A percentile compares a stretch with the other conserved stretches of the same genome.
These are phyloP conservation scores for Micrasema minimum DNA, from an alignment of 1,140 invertebrate genomes.

Conservation along the genomic window DNA sequence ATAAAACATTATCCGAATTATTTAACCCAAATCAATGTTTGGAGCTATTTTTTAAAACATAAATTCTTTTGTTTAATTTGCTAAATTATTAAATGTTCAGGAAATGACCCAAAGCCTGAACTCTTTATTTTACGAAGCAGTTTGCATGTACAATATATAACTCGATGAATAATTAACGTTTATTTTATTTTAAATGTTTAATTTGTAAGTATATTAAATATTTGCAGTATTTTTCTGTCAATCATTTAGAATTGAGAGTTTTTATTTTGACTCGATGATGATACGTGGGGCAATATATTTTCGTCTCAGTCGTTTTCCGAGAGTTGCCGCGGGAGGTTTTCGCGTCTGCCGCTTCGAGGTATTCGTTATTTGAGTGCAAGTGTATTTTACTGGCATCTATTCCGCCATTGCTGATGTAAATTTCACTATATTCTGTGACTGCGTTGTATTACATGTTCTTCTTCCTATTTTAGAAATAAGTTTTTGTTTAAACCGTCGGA, in stretches of 20 bases:
- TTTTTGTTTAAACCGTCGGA: conserved; percentile 11
- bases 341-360: conserved; percentile 24
- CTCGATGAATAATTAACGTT: background rate
- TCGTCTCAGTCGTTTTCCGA: conserved; percentile 40
- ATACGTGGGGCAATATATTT: conserved; percentile 43
- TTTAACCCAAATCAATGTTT: conserved; percentile 4
- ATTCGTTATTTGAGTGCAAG: conserved; percentile 43
- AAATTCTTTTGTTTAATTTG: conserved; percentile 35
- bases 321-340: conserved; percentile 36
- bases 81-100: conserved; percentile 34
- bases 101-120: conserved; percentile 29
- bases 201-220: conserved; percentile 8
- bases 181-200: conserved; percentile 7
- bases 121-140: conserved; percentile 11
- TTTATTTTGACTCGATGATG: conserved; percentile 25
- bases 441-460: background rate
- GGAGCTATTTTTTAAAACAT: background rate
- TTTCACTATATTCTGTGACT: conserved; percentile 22
- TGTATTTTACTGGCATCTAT: conserved; percentile 45
- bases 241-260: conserved; percentile 25
- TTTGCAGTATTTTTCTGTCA: background rate
- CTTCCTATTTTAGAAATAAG: background rate
- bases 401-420: conserved; percentile 43
- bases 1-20: conserved; percentile 2
- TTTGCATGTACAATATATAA: background rate